Evolutionary conservation across 1,140 invertebrate species (phyloP), one percentile per base, ranked within the genome.

Genomic region (Drosophila guanche): DNA sequence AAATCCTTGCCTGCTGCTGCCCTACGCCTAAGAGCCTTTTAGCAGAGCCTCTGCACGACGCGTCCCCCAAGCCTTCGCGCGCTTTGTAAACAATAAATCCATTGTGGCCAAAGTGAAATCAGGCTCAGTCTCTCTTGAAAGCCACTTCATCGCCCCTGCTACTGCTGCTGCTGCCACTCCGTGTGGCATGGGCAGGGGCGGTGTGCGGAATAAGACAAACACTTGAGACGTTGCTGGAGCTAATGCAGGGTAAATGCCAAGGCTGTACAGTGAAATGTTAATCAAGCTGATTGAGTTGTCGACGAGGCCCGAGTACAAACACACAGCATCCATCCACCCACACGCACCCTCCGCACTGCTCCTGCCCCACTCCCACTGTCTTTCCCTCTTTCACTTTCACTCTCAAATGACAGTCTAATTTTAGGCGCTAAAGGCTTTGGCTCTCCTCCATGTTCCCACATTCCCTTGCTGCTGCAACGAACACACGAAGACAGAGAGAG

Each of bases 231-330:
- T 62, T 81, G 81, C 67, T 54, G 56, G 33, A 10, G 81, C 67
- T 85, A 86, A 86, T 83, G 83, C 83, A 68, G 62, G 76, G 78
- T 83, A 78, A 88, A 76, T 88, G 83, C 55, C 72, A 71, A 68
- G 70, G 58, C 63, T 62, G 78, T 78, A 79, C 62, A 88, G 83
- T 88, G 74, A 88, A 88, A 88, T 88, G 83, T 88, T 88, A 88
- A 88, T 88, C 83, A 88, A 80, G 83, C 83, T 88, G 83, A 88
- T 88, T 88, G 83, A 88, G 83, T 88, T 89, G 84, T 88, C 67
- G 79, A 75, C 67, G 78, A 70, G 73, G 60, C 53, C 53, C 29
- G 29, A 40, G 47, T 58, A 63, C 43, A 57, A 54, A 60, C 58
- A 55, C 50, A 59, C 45, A 58, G 41, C 45, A 37, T 10, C 3